Percentiles rank a stretch among this genome's conserved stretches.
These are phyloP conservation scores for Oryzias javanicus DNA, from an alignment of 2,113 vertebrate species.

Conservation along the genomic window DNA sequence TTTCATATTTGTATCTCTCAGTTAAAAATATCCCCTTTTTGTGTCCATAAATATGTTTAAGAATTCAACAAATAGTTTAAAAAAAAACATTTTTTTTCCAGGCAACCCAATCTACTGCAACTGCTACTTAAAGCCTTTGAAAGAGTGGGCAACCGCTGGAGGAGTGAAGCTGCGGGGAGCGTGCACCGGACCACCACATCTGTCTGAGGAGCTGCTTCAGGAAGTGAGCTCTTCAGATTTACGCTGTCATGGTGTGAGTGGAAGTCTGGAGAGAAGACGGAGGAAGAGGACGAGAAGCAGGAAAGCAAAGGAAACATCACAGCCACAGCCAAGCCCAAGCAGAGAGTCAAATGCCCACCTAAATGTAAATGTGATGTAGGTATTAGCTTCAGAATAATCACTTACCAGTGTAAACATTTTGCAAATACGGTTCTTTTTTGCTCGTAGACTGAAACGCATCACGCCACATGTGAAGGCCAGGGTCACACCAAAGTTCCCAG, in stretches of 20 bases:
- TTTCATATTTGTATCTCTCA: too few species aligned
- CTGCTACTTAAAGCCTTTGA: conserved; percentile 84
- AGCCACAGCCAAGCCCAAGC: not conserved
- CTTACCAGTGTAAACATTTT: not conserved
- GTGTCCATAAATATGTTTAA: not conserved
- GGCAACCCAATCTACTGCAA: conserved; percentile 89
- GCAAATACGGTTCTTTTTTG: not conserved
- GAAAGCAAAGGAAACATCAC: not conserved
- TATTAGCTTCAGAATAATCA: not conserved
- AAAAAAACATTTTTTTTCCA: conserved; percentile 35
- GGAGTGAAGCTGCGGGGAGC: conserved; percentile 74
- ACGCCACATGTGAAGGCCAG: conserved; percentile 78
- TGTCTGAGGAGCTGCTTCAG: conserved; percentile 81
- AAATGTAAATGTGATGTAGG: conserved; percentile 78
- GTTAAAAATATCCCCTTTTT: too few species aligned
- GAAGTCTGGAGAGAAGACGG: conserved; percentile 39
- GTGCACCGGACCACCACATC: conserved; percentile 77
- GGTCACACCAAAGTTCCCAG: conserved; percentile 78
- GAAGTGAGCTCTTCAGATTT: conserved; percentile 65
- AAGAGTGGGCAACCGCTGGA: conserved; percentile 72
- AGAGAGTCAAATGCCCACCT: conserved; percentile 69
- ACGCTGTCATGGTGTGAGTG: conserved; percentile 61
- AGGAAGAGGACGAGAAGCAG: conserved; percentile 48
- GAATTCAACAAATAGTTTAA: not conserved
- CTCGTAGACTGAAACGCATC: conserved; percentile 65